A percentile compares a stretch with the other conserved stretches of the same genome.
Conservation (phyloP, 2,113 vertebrate genomes). For the Ciconia stormi region DNA sequence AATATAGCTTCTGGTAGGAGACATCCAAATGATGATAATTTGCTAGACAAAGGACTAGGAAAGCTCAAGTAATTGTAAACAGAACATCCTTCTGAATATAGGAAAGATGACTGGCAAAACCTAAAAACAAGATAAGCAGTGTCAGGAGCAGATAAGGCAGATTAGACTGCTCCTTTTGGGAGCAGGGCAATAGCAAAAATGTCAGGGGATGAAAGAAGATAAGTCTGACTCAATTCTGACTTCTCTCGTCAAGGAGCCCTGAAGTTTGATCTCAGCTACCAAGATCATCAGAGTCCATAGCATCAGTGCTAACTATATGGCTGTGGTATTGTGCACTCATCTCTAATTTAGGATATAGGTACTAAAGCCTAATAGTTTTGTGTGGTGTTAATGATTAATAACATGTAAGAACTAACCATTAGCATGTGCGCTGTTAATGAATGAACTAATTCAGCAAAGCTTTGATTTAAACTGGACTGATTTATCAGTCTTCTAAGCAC, state of each 20-base stretch:
- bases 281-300: accelerated
- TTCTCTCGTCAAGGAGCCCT: not conserved
- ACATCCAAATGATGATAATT: not conserved
- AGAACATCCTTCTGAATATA: not conserved
- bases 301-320: too few species aligned
- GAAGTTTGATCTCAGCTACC: not conserved
- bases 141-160: not conserved
- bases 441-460: not conserved
- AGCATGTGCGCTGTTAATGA: not conserved
- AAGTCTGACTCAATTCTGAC: not conserved
- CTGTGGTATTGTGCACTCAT: not conserved
- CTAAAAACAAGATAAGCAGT: not conserved
- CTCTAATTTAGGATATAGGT: not conserved
- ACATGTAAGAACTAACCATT: not conserved
- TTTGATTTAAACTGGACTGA: not conserved
- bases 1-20: not conserved
- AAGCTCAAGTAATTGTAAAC: not conserved
- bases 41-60: not conserved
- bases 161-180: not conserved
- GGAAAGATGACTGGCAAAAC: not conserved
- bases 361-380: not conserved
- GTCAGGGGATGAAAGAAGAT: not conserved
- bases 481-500: not conserved
- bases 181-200: not conserved
- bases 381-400: not conserved